Base-by-base conservation (phyloP, 2,113 vertebrate species). In the Phocoena phocoena region DNA sequence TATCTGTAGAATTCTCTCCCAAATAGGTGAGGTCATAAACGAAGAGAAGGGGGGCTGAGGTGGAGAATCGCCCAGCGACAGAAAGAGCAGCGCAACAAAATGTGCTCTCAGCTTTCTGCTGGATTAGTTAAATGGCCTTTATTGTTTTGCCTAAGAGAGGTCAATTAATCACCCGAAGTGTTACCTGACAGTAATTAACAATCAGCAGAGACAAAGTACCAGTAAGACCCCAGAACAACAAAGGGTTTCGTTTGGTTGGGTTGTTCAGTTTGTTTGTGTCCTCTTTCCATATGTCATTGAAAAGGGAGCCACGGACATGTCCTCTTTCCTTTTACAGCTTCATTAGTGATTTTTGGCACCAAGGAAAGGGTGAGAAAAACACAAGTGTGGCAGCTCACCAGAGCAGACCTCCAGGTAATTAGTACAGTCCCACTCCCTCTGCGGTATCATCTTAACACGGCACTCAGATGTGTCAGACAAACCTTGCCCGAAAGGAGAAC, bases 181-280 rank as follows among this genome's bases (percentile, higher is more conserved):
- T 94, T 98, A 94, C 71, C 93, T 98, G 98, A 98, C 98, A 98
- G 98, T 98, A 99, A 98, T 98, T 98, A 98, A 99, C 98, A 98
- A 98, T 98, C 98, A 98, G 80, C 97, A 77, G 95, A 65, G 20
- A 95, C 93, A 98, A 98, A 98, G 97, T 96, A 98, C 96, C 70
- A 62, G 41, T 81, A 77, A 97, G 60, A 93, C 55, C 73, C 92
- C 36, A 58, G 97, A 95, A 90, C 76, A 88, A 97, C 96, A 92
- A 97, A 96, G 91, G 96, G 92, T 44, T 98, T 80, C 94, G 93
- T 94, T 94, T 25, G 31, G 65, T 58, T 71, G 53, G 60, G 11
- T 17, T 68, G 44, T 47, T 95, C 31, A 36, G 28, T 80, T 76
- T 63, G 74, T 65, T 79, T 79, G 70, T 67, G 97, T 98, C 97